Evolutionary conservation across 2,113 vertebrate species (phyloP).

Genomic region (Bostrychus sinensis): DNA sequence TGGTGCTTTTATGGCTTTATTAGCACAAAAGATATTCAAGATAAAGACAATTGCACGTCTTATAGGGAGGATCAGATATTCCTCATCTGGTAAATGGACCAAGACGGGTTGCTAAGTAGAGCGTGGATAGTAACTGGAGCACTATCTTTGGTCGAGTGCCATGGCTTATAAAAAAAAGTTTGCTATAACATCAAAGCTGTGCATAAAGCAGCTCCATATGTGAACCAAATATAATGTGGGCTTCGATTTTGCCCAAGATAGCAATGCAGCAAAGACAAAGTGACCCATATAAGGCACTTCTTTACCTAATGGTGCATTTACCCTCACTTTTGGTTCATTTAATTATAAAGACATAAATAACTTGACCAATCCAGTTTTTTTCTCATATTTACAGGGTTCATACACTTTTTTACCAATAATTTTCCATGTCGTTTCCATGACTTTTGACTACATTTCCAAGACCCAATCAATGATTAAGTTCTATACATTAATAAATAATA

Average conservation of each 20-base stretch:
- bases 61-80: background rate
- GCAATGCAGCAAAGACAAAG: conserved; percentile 26
- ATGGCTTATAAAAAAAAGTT: conserved; percentile 53
- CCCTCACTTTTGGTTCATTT: no score
- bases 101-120: conserved; percentile 43
- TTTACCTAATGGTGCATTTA: background rate
- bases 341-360: no score
- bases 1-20: conserved; percentile 2
- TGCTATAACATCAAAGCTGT: conserved; percentile 26
- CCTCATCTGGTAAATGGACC: conserved; percentile 4
- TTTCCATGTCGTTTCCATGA: no score
- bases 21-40: conserved; percentile 3
- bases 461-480: no score
- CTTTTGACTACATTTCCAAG: no score
- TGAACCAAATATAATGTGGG: conserved; percentile 40
- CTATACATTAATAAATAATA: no score
- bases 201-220: conserved; percentile 34
- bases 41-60: conserved; percentile 8
- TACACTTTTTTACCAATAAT: no score
- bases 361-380: no score
- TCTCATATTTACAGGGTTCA: no score
- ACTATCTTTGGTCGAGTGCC: conserved; percentile 44
- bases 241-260: conserved; percentile 23
- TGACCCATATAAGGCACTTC: conserved; percentile 42
- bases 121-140: conserved; percentile 57